Evolutionary conservation across 1,140 invertebrate genomes (phyloP).

Genomic region (Rhynchophorus ferrugineus): DNA sequence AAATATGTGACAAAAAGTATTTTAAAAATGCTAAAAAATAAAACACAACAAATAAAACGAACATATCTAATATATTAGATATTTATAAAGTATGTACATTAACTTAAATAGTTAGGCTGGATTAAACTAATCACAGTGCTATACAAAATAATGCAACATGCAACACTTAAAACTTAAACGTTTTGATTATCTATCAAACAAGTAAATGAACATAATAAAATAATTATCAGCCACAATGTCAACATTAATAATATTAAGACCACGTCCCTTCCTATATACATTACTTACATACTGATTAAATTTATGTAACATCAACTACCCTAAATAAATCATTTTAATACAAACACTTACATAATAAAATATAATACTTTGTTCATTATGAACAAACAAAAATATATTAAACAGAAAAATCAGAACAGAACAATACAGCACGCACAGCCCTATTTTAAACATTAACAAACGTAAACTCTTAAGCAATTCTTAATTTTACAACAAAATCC

Average conservation of each 20-base stretch:
- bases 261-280: background rate
- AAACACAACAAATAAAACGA: background rate
- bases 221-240: background rate
- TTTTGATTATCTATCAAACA: slow-evolving; percentile 4
- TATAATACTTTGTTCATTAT: slow-evolving; percentile 3
- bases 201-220: background rate
- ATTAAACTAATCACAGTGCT: slow-evolving; percentile 3
- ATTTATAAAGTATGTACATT: background rate
- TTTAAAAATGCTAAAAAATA: too few relatives aligned
- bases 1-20: too few relatives aligned
- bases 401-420: background rate
- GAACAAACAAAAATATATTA: slow-evolving; percentile 4
- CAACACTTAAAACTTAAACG: background rate
- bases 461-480: background rate
- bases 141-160: slow-evolving; percentile 1
- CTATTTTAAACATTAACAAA: slow-evolving; percentile 4
- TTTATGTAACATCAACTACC: background rate
- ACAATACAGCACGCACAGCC: slow-evolving; percentile 6
- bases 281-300: background rate
- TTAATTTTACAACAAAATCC: background rate
- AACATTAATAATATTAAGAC: slow-evolving; percentile 6
- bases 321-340: background rate
- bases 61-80: slow-evolving; percentile 1
- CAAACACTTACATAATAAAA: background rate
- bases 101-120: background rate